Base-by-base conservation (phyloP, 2,888 invertebrate species). In the Drosophila multiciliata region DNA sequence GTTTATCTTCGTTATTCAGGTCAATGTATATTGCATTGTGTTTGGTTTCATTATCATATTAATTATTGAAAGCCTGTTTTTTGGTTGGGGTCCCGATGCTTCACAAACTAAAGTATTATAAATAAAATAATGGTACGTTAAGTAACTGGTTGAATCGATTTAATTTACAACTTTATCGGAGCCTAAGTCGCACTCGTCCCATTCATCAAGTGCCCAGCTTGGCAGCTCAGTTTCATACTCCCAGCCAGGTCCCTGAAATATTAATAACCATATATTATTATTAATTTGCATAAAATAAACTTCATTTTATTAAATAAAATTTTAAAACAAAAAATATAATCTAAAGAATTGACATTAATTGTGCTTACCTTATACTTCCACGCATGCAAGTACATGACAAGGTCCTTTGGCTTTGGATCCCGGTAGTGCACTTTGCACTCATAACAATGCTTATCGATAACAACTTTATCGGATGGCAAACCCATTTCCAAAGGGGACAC, bases 351-450 rank as follows among this genome's bases (percentile, higher is more conserved):
- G 20, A 45, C 1, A 7, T 23, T 45, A 8, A 12, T 42, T 45
- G 2, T 35, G 20, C 17, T 92, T 92, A 97, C 97, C 95, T 96
- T 96, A 93, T 98, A 98, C 91, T 97, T 97, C 97, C 97, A 97
- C 36, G 99, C 99, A 93, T 99, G 99, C 52, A 99, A 95, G 93
- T 98, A 99, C 97, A 99, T 98, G 83, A 98, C 96, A 71, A 99
- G 95, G 93, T 99, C 98, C 82, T 97, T 95, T 0, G 98, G 97
- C 76, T 97, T 95, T 0, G 99, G 99, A 93, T 99, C 99, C 78
- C 97, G 94, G 94, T 97, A 98, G 72, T 97, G 95, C 68, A 97
- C 97, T 93, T 97, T 97, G 93, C 99, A 99, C 93, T 98, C 98
- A 92, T 97, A 97, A 94, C 99, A 99, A 92, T 98, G 96, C 45